phyloP scores from a whole-genome alignment of 2,113 vertebrate species.

The Hippoglossus stenolepis region DNA sequence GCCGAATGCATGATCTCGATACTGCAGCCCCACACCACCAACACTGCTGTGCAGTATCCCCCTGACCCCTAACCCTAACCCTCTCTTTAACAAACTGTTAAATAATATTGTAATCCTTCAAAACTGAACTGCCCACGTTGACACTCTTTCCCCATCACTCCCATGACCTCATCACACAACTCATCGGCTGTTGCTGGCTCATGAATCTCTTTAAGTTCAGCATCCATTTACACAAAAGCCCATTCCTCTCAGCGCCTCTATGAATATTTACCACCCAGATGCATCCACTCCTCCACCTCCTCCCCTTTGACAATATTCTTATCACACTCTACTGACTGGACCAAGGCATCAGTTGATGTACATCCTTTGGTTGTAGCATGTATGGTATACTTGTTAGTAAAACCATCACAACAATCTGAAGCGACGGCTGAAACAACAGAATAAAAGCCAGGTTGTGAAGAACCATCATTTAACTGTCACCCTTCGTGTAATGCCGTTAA shows the following conservation, averaged over 20 bases:
- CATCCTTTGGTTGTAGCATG: neutral
- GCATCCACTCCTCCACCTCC: neutral
- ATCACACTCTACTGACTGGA: neutral
- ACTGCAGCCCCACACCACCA: no score
- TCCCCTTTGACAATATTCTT: neutral
- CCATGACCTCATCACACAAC: no score
- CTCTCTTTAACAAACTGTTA: no score
- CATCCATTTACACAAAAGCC: neutral
- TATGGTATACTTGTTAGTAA: neutral
- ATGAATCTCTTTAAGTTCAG: neutral
- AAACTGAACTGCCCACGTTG: no score
- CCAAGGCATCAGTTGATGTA: neutral
- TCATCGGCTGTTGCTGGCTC: neutral
- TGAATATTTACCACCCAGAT: neutral
- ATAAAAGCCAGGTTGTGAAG: neutral
- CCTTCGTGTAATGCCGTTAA: no score
- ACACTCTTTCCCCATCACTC: no score
- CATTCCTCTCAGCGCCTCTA: no score
- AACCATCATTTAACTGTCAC: neutral
- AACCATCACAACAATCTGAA: neutral
- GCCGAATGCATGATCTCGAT: no score
- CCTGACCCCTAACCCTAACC: no score
- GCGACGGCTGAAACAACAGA: neutral
- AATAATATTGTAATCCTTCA: no score
- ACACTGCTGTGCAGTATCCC: no score